A percentile compares a stretch with the other conserved stretches of the same genome.
phyloP scores from a whole-genome alignment of 2,888 invertebrate genomes.

The Willowsia nigromaculata region DNA sequence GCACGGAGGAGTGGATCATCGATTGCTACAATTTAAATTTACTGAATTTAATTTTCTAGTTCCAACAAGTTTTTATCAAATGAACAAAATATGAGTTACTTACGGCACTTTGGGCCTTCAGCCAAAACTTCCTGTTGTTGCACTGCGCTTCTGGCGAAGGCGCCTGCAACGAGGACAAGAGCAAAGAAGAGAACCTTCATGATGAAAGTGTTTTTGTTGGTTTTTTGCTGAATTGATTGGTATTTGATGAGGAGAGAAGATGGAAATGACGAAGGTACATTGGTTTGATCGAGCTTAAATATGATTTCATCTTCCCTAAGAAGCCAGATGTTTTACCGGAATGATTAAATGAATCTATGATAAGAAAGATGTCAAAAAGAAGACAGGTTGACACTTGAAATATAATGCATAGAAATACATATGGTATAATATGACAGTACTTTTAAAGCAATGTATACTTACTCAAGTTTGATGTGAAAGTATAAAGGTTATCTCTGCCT shows the following conservation, averaged over 20 bases:
- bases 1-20: conserved; percentile 53
- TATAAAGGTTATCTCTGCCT: too few relatives aligned
- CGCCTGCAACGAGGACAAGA: conserved; percentile 59
- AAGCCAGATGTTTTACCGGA: not conserved
- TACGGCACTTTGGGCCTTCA: conserved; percentile 63
- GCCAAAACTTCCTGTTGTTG: conserved; percentile 29
- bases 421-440: too few relatives aligned
- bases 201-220: conserved; percentile 28
- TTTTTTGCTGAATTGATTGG: too few relatives aligned
- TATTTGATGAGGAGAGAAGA: not conserved
- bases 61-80: not conserved
- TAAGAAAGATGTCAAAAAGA: not conserved
- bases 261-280: not conserved
- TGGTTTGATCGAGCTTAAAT: not conserved
- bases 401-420: too few relatives aligned
- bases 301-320: not conserved
- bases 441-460: too few relatives aligned
- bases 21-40: conserved; percentile 27
- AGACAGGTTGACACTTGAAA: not conserved
- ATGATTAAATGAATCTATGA: not conserved
- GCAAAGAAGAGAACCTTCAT: conserved; percentile 63
- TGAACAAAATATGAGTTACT: conserved; percentile 34
- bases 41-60: not conserved
- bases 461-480: too few relatives aligned
- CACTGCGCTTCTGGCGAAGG: conserved; percentile 57